A percentile compares a stretch with the other conserved stretches of the same genome.
Conservation (phyloP, 2,797 vertebrate genomes). For the Alca torda region DNA sequence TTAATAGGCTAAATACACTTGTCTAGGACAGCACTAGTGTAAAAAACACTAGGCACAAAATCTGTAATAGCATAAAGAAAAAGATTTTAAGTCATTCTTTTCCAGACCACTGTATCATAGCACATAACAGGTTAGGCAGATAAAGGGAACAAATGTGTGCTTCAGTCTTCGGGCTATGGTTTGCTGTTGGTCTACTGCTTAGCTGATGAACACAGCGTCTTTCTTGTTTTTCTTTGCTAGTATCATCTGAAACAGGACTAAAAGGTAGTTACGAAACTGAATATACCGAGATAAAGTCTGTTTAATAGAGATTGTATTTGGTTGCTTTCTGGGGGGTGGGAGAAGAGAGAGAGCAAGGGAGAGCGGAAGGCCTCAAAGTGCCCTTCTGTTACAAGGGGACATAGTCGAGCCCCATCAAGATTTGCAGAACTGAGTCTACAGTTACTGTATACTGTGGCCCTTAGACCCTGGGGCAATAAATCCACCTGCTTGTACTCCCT, state of each 20-base stretch:
- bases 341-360: not conserved
- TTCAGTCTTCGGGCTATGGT: not conserved
- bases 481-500: not conserved
- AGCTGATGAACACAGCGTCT: not conserved
- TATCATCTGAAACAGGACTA: not conserved
- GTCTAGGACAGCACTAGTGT: not conserved
- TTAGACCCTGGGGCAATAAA: not conserved
- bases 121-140: not conserved
- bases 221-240: not conserved
- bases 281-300: not conserved
- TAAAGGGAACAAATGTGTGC: not conserved
- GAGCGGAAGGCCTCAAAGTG: fast-evolving
- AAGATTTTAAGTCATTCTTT: not conserved
- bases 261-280: not conserved
- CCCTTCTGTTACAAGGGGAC: not conserved
- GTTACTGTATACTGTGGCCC: not conserved
- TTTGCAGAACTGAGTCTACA: not conserved
- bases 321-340: not conserved
- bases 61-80: not conserved
- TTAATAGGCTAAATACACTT: conserved; percentile 19
- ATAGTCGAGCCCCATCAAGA: not conserved
- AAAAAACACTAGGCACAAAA: not conserved
- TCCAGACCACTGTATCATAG: not conserved
- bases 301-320: not conserved
- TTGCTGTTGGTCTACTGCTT: not conserved